Percentiles rank a stretch among this genome's conserved stretches.
These are phyloP conservation scores for Drosophila leontia DNA, from an alignment of 1,140 invertebrate genomes.

Conservation along the genomic window DNA sequence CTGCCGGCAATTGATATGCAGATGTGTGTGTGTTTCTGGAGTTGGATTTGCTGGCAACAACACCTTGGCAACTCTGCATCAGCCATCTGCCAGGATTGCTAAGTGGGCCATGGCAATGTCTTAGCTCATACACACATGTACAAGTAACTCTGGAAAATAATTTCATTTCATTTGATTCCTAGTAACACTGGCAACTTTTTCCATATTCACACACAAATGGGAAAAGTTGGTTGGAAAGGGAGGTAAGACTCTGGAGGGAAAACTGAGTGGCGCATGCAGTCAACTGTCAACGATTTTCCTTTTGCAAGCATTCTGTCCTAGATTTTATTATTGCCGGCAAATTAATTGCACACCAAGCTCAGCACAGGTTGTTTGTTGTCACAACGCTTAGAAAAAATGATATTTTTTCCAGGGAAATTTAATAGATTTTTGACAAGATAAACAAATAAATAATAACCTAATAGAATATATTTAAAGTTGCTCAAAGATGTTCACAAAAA, in stretches of 20 bases:
- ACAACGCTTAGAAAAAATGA: slow-evolving; percentile 1
- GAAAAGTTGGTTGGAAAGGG: not conserved
- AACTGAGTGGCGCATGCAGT: slow-evolving; percentile 44
- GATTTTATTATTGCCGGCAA: slow-evolving; percentile 82
- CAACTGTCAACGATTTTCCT: slow-evolving; percentile 76
- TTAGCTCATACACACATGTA: slow-evolving; percentile 7
- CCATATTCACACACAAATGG: slow-evolving; percentile 40
- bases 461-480: no score
- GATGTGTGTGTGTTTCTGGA: slow-evolving; percentile 4
- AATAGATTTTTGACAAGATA: not conserved
- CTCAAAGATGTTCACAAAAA: not conserved
- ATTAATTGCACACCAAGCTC: slow-evolving; percentile 70
- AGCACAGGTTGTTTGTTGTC: slow-evolving; percentile 18
- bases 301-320: slow-evolving; percentile 77
- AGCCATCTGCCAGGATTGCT: slow-evolving; percentile 23
- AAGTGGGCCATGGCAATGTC: slow-evolving; percentile 48
- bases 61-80: slow-evolving; percentile 51
- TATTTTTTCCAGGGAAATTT: not conserved
- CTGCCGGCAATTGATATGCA: slow-evolving; percentile 68
- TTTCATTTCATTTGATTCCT: slow-evolving; percentile 50
- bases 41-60: slow-evolving; percentile 24
- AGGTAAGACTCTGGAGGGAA: slow-evolving; percentile 1
- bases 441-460: not conserved
- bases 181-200: slow-evolving; percentile 24
- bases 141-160: slow-evolving; percentile 22